Percentiles rank a stretch among this genome's conserved stretches.
Conservation (phyloP, 2,888 invertebrate species). For the Cephonodes hylas region DNA sequence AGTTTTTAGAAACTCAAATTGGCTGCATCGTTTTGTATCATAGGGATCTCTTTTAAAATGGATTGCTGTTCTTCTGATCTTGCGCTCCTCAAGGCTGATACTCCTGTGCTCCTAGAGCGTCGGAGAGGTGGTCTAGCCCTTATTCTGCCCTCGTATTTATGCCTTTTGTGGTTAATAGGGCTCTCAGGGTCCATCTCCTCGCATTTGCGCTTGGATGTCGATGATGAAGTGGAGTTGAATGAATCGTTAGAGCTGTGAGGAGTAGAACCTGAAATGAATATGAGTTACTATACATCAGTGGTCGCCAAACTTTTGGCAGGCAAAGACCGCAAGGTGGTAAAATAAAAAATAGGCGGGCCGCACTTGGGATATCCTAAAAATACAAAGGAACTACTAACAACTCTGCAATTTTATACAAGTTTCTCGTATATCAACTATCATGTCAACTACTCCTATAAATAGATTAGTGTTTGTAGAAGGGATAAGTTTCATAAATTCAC, state of each 20-base stretch:
- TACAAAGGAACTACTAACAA: no score
- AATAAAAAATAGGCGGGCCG: no score
- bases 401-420: no score
- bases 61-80: slow-evolving; percentile 56
- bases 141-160: slow-evolving; percentile 67
- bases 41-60: slow-evolving; percentile 39
- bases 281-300: neutral
- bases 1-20: slow-evolving; percentile 54
- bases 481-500: no score
- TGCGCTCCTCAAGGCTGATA: slow-evolving; percentile 47
- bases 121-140: slow-evolving; percentile 66
- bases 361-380: no score
- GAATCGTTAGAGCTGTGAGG: slow-evolving; percentile 47
- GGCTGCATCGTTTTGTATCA: slow-evolving; percentile 44
- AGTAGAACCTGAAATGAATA: slow-evolving; percentile 43
- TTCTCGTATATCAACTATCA: no score
- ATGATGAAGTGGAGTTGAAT: slow-evolving; percentile 50
- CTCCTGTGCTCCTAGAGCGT: slow-evolving; percentile 42
- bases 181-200: slow-evolving; percentile 62
- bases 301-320: no score
- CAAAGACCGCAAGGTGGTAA: no score
- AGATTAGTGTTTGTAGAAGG: no score
- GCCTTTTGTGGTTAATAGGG: slow-evolving; percentile 68
- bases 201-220: slow-evolving; percentile 62
- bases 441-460: no score